Evolutionary conservation across 1,140 invertebrate species (phyloP).

Genomic region (Drosophila pectinifera): DNA sequence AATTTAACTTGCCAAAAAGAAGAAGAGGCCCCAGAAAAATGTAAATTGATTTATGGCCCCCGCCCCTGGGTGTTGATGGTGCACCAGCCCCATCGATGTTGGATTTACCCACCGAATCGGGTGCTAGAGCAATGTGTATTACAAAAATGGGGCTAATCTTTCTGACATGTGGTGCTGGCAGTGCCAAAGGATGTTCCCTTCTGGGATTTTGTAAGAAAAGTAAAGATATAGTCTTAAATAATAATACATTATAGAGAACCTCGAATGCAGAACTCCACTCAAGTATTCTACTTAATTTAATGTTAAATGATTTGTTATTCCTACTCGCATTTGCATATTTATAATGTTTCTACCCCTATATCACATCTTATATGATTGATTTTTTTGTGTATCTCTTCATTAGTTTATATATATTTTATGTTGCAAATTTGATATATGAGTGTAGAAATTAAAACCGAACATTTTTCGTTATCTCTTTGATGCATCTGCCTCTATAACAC

Average conservation of each 20-base stretch:
- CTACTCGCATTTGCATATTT: too few relatives aligned
- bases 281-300: too few relatives aligned
- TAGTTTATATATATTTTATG: slow-evolving; percentile 23
- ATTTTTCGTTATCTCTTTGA: slow-evolving; percentile 39
- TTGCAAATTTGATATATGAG: slow-evolving; percentile 25
- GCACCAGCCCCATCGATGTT: slow-evolving; percentile 46
- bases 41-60: slow-evolving; percentile 65
- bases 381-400: slow-evolving; percentile 18
- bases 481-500: slow-evolving; percentile 14
- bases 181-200: not conserved
- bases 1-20: slow-evolving; percentile 71
- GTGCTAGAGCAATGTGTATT: slow-evolving; percentile 49
- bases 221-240: too few relatives aligned
- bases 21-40: slow-evolving; percentile 36
- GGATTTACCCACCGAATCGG: slow-evolving; percentile 46
- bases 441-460: slow-evolving; percentile 32
- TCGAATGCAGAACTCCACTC: too few relatives aligned
- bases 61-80: slow-evolving; percentile 8
- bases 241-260: too few relatives aligned
- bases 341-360: too few relatives aligned
- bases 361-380: slow-evolving; percentile 17
- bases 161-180: slow-evolving; percentile 23
- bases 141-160: slow-evolving; percentile 36
- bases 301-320: too few relatives aligned
- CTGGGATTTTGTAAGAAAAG: not conserved